Base-by-base conservation (phyloP, 2,797 vertebrate genomes). In the Menidia menidia region DNA sequence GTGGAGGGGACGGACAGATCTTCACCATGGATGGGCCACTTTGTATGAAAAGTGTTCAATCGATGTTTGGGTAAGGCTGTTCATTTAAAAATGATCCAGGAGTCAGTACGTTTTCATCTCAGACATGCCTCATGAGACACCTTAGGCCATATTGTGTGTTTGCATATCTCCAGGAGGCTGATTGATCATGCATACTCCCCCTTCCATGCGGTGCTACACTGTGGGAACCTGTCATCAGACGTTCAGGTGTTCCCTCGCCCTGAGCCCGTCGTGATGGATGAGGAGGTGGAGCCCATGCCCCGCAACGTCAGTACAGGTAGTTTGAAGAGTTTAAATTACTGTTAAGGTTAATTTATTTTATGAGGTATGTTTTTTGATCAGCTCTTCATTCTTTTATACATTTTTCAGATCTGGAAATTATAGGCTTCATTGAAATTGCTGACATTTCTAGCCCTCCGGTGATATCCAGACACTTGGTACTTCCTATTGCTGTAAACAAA, bases 361-460 rank as follows among this genome's bases (percentile, higher is more conserved):
- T 1, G 25, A 25, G 41, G 4, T 4, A 19, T 10, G 10, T 50
- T 50, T 8, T n/a, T 7, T 3, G n/a, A 3, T 50, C 1, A 33
- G 11, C 47, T 53, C 0, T 53, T 59, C 0, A 14, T 59, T 64
- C 9, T 77, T 3, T 69, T 41, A 0, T 70, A 12, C 1, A 2
- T 51, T 0, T 87, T 91, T 51, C 92, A 99, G 98, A 99, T 82
- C 92, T 99, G 85, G 97, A 99, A 92, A 96, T 99, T 57, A 92
- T 99, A 82, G 98, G 98, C 0, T 99, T 99, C 89, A 97, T 99
- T 88, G 98, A 99, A 89, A 98, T 99, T 67, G 96, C 95, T 41
- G 98, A 99, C 81, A 99, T 99, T 82, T 96, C 97, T 78, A 99
- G 98, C 73, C 98, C 98, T 56, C 98, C 98, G 4, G 97, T 99